These are phyloP conservation scores for Polyommatus icarus DNA, from an alignment of 2,888 invertebrate species.

Conservation along the genomic window DNA sequence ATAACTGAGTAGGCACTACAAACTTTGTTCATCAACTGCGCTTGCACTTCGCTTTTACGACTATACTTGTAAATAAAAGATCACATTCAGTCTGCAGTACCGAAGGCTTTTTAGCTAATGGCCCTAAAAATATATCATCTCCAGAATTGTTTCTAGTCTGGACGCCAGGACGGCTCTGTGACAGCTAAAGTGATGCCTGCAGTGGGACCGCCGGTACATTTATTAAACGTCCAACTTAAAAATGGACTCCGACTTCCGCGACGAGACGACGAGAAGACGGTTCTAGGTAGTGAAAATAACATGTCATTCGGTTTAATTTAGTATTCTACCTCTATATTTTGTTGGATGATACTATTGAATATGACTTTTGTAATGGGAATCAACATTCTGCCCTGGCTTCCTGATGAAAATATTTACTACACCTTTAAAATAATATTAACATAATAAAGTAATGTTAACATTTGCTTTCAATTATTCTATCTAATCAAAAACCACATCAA, in stretches of 20 bases:
- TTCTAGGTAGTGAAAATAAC: not conserved
- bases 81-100: constrained; percentile 52
- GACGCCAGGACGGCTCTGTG: constrained; percentile 71
- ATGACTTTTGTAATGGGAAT: no score
- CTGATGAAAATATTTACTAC: no score
- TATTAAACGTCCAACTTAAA: constrained; percentile 56
- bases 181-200: constrained; percentile 57
- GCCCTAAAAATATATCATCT: constrained; percentile 76
- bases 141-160: constrained; percentile 71
- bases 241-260: constrained; percentile 35
- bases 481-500: no score
- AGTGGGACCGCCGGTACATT: constrained; percentile 63
- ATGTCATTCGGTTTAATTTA: not conserved
- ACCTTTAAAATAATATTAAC: no score
- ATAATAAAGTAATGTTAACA: no score
- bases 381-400: no score
- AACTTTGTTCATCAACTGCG: not conserved
- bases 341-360: not conserved
- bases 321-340: not conserved
- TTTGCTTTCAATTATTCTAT: no score
- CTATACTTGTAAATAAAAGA: constrained; percentile 58
- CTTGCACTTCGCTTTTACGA: constrained; percentile 19
- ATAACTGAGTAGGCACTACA: not conserved
- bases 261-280: not conserved
- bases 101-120: constrained; percentile 73